Conservation (phyloP, 2,797 vertebrate species). For the Pangasius djambal region DNA sequence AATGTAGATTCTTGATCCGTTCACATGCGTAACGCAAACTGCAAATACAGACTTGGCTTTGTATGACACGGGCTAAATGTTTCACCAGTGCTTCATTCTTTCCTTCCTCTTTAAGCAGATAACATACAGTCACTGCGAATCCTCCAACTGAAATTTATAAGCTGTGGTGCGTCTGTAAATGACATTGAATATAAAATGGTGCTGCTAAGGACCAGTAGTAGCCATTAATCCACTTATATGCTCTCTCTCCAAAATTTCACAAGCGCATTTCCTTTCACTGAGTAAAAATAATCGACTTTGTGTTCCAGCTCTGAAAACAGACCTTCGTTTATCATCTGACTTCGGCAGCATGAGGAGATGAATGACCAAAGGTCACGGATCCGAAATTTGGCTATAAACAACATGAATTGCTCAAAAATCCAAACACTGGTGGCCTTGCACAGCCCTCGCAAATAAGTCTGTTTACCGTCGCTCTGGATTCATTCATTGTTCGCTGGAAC, state of each 20-base stretch:
- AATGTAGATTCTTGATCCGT: not conserved
- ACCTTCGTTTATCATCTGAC: constrained; percentile 1
- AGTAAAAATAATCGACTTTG: not conserved
- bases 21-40: constrained; percentile 4
- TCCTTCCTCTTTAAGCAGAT: not conserved
- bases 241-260: not conserved
- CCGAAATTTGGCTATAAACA: not conserved
- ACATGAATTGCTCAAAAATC: not conserved
- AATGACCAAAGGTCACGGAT: not conserved
- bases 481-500: not conserved
- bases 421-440: not conserved
- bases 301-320: constrained; percentile 22
- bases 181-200: constrained; percentile 4
- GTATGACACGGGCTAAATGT: not conserved
- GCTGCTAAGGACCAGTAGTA: not conserved
- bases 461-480: not conserved
- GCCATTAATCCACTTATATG: not conserved
- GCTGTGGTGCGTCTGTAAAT: constrained; percentile 8
- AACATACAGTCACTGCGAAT: not conserved
- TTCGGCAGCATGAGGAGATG: not conserved
- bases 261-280: not conserved
- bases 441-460: not conserved
- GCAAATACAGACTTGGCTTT: constrained; percentile 7
- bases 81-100: constrained; percentile 8
- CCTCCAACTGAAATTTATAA: not conserved